Base-by-base conservation (phyloP, 2,113 vertebrate genomes). In the Solenodon paradoxus region DNA sequence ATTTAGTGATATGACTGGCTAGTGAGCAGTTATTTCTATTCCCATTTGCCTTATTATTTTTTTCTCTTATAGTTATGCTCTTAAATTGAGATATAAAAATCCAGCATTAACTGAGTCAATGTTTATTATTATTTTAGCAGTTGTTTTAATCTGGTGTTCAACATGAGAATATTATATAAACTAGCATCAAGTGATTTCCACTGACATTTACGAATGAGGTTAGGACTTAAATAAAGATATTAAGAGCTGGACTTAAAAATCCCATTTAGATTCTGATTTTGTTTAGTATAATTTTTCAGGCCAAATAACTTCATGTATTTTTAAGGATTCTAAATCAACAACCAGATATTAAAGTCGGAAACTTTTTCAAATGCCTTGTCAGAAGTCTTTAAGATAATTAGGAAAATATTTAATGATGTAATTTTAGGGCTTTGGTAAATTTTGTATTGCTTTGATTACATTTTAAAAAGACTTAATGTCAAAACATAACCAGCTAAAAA, bases 221-320 rank as follows among this genome's bases (percentile, higher is more conserved):
- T 94, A 88, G 66, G 78, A 85, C 61, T 94, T 82, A 90, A 96
- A 92, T 87, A 90, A 95, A 13, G 45, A 88, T 68, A 95, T 87
- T 94, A 91, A 89, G 28, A 87, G n/a, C 30, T 90, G 28, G 63
- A 61, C 32, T 84, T 97, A 74, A 95, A n/a, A 91, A 95, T 74
- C 24, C 45, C 68, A 94, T 89, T 96, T 94, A 71, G 40, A 89
- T 89, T 93, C 86, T 92, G 45, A 94, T 90, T 95, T 97, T 95
- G 72, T 94, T 97, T 96, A 64, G 66, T 59, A 64, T 91, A 90
- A 66, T 90, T 57, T 96, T 94, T 95, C 40, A 79, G 78, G 64
- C 42, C 55, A 96, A 92, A 93, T 75, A 91, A 53, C 61, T 59
- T 74, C 2, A 72, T 63, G 53, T 78, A 38, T 85, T 94, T 90